A percentile compares a stretch with the other conserved stretches of the same genome.
phyloP scores from a whole-genome alignment of 1,140 invertebrate genomes.

The Calycopis cecrops region DNA sequence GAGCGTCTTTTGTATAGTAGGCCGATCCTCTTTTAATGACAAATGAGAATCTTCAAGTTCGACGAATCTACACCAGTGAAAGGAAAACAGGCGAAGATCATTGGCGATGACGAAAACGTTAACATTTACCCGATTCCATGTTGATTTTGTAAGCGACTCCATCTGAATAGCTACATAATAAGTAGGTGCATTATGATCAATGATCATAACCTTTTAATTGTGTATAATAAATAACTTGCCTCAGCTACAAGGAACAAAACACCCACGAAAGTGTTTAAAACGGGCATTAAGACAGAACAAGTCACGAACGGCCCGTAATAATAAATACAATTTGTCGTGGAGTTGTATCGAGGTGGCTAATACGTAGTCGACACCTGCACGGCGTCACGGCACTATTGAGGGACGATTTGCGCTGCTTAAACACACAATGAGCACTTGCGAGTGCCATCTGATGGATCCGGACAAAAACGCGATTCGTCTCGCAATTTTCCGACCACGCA shows the following conservation, averaged over 20 bases:
- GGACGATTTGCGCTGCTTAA: slow-evolving; percentile 30
- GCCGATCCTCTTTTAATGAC: no score
- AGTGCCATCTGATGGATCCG: slow-evolving; percentile 42
- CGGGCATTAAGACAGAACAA: slow-evolving; percentile 22
- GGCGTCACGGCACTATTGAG: background rate
- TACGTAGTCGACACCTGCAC: slow-evolving; percentile 9
- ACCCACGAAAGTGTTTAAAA: slow-evolving; percentile 14
- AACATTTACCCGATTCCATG: no score
- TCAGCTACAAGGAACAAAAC: slow-evolving; percentile 8
- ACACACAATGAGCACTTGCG: slow-evolving; percentile 44
- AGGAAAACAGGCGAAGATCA: no score
- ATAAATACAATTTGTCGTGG: slow-evolving; percentile 18
- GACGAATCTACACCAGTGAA: no score
- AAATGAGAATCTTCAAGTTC: no score
- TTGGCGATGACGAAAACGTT: no score
- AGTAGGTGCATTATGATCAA: background rate
- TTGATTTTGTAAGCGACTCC: no score
- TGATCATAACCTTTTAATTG: slow-evolving; percentile 2
- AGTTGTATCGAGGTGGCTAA: slow-evolving; percentile 14
- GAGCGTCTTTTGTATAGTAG: no score
- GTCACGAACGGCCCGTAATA: slow-evolving; percentile 20
- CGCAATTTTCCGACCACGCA: slow-evolving; percentile 30
- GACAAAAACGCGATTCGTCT: slow-evolving; percentile 57
- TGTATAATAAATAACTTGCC: slow-evolving; percentile 10
- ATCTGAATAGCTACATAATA: no score